phyloP scores from a whole-genome alignment of 2,888 invertebrate species.

The Fragum sueziense region DNA sequence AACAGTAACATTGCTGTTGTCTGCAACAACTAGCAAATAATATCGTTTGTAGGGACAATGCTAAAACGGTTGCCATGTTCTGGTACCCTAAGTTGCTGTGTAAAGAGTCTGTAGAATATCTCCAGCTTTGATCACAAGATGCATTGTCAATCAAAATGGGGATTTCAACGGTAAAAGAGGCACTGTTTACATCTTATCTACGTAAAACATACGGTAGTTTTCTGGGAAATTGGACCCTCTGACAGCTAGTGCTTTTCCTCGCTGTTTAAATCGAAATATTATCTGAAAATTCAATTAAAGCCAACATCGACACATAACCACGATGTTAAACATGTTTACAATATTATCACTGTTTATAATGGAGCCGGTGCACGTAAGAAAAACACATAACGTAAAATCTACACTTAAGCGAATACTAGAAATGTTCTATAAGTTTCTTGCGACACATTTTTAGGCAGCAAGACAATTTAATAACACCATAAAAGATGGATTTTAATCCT shows the following conservation, averaged over 20 bases:
- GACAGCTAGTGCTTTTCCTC: neutral
- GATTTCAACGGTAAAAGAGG: neutral
- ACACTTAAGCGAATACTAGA: too few relatives aligned
- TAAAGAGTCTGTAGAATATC: neutral
- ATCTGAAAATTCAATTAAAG: constrained; percentile 52
- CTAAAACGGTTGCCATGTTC: too few relatives aligned
- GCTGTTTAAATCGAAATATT: constrained; percentile 31
- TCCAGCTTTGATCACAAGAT: neutral
- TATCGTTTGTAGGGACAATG: too few relatives aligned
- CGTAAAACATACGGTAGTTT: constrained; percentile 18
- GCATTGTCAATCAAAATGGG: neutral
- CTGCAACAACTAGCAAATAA: too few relatives aligned
- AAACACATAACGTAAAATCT: neutral
- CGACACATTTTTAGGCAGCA: too few relatives aligned
- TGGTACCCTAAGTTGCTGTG: too few relatives aligned
- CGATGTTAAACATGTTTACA: constrained; percentile 32
- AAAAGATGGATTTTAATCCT: too few relatives aligned
- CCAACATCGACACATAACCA: constrained; percentile 28
- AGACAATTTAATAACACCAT: too few relatives aligned
- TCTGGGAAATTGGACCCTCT: constrained; percentile 4
- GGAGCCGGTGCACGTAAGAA: constrained; percentile 8
- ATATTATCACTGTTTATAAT: constrained; percentile 25
- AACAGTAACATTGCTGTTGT: too few relatives aligned
- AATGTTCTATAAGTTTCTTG: too few relatives aligned
- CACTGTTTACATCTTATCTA: constrained; percentile 21